Percentiles rank a stretch among this genome's conserved stretches.
These are phyloP conservation scores for Nymphicus hollandicus DNA, from an alignment of 2,113 vertebrate species.

Conservation along the genomic window DNA sequence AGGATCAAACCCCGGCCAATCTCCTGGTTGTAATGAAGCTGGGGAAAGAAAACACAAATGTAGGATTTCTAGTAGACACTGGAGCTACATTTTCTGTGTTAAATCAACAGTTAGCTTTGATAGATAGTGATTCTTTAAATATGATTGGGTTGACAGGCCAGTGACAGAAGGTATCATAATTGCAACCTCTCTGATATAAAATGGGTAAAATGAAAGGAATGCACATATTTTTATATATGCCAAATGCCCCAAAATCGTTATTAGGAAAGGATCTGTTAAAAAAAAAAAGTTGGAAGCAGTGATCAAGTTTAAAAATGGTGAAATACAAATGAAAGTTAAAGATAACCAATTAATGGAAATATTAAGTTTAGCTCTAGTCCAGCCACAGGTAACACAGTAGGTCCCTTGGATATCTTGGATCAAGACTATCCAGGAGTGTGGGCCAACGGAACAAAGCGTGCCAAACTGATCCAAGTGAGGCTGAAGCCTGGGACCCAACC, in stretches of 20 bases:
- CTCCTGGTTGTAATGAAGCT: background rate
- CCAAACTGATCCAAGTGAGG: background rate
- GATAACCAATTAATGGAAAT: background rate
- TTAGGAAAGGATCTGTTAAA: background rate
- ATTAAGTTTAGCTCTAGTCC: background rate
- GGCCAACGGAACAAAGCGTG: background rate
- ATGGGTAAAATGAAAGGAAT: background rate
- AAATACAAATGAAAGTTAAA: background rate
- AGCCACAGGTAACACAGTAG: background rate
- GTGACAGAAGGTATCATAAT: background rate
- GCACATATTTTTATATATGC: background rate
- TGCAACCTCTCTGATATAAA: background rate
- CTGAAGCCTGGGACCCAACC: background rate
- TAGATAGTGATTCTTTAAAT: background rate
- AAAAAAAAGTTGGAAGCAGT: background rate
- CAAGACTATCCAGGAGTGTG: background rate
- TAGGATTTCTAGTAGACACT: background rate
- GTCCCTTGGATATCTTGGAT: background rate
- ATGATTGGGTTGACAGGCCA: background rate
- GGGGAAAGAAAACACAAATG: background rate
- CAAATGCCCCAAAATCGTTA: background rate
- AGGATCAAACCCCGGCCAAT: background rate
- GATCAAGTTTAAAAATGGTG: background rate
- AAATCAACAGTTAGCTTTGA: background rate
- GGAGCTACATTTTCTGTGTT: background rate